These are phyloP conservation scores for Thymallus thymallus DNA, from an alignment of 2,113 vertebrate species.

Conservation along the genomic window DNA sequence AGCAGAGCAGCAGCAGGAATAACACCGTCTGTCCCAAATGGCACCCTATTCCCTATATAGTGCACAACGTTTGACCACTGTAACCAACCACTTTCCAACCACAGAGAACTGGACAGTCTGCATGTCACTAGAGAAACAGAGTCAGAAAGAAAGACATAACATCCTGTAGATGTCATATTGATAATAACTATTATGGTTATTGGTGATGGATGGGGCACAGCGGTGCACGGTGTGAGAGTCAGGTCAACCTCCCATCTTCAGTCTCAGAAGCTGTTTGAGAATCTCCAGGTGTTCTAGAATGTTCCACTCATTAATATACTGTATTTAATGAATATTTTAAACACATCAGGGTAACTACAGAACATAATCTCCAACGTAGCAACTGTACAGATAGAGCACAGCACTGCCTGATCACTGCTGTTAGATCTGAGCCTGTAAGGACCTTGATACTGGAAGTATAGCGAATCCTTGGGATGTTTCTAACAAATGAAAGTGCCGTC, in stretches of 20 bases:
- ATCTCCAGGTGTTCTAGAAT: slow-evolving; percentile 46
- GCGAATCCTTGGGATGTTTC: too few species aligned
- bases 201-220: slow-evolving; percentile 36
- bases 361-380: background rate
- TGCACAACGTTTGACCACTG: slow-evolving; percentile 25
- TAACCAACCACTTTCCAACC: slow-evolving; percentile 43
- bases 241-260: slow-evolving; percentile 16
- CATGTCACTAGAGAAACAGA: too few species aligned
- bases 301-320: slow-evolving; percentile 48
- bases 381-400: too few species aligned
- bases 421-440: too few species aligned
- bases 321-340: too few species aligned
- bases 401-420: too few species aligned
- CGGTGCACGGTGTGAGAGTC: slow-evolving; percentile 23
- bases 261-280: slow-evolving; percentile 32
- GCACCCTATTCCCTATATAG: background rate
- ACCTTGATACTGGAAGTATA: too few species aligned
- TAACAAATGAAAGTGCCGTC: too few species aligned
- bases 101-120: too few species aligned
- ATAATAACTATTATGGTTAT: slow-evolving; percentile 27
- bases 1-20: background rate
- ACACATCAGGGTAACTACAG: too few species aligned
- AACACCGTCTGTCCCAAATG: background rate
- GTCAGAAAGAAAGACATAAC: slow-evolving; percentile 29
- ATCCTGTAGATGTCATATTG: slow-evolving; percentile 41